A percentile compares a stretch with the other conserved stretches of the same genome.
These are phyloP conservation scores for Eilema griseolum DNA, from an alignment of 2,888 invertebrate genomes.

Conservation along the genomic window DNA sequence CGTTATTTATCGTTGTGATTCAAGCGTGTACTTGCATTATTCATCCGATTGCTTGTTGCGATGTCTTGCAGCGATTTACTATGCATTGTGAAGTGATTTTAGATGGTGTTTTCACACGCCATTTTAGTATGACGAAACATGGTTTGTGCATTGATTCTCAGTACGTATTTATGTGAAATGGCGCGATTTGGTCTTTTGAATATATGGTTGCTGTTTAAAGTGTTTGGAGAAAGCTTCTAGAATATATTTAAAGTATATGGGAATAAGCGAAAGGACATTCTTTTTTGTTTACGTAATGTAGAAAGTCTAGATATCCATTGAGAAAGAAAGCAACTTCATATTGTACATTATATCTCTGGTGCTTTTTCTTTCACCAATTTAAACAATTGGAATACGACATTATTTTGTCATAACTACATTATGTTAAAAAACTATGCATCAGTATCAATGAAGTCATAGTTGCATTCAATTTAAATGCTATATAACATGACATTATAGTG, in stretches of 20 bases:
- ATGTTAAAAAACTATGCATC: too few species aligned
- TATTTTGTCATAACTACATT: too few species aligned
- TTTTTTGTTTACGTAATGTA: slow-evolving; percentile 5
- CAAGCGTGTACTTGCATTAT: slow-evolving; percentile 79
- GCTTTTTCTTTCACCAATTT: too few species aligned
- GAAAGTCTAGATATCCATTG: not conserved
- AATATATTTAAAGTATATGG: slow-evolving; percentile 11
- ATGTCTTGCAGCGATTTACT: slow-evolving; percentile 72
- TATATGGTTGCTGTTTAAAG: slow-evolving; percentile 37
- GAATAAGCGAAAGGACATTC: slow-evolving; percentile 16
- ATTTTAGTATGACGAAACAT: slow-evolving; percentile 60
- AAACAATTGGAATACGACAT: too few species aligned
- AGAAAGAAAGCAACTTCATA: not conserved
- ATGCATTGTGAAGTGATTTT: slow-evolving; percentile 66
- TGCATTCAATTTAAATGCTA: too few species aligned
- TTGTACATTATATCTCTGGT: not conserved
- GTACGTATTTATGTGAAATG: slow-evolving; percentile 38
- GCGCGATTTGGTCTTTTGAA: slow-evolving; percentile 34
- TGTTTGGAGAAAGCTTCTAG: slow-evolving; percentile 16
- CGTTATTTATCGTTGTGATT: slow-evolving; percentile 77
- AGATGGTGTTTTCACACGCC: slow-evolving; percentile 62
- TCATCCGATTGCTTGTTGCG: slow-evolving; percentile 71
- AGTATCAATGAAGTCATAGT: too few species aligned
- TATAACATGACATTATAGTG: too few species aligned
- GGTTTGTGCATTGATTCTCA: slow-evolving; percentile 47